A percentile compares a stretch with the other conserved stretches of the same genome.
Evolutionary conservation across 2,888 invertebrate species (phyloP).

Genomic region (Chymomyza caudatula): DNA sequence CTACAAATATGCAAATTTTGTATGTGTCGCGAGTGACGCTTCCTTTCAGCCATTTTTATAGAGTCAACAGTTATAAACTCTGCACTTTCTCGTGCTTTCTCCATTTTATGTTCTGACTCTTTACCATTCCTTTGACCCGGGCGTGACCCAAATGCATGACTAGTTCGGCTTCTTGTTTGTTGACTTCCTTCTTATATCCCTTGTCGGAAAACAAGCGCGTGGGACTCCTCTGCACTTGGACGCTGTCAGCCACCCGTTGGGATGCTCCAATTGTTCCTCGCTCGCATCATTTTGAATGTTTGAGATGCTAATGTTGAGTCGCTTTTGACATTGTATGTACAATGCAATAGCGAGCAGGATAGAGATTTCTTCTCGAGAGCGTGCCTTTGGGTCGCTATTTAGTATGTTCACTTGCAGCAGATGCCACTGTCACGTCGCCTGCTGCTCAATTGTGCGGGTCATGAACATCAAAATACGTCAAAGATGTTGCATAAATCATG

Average conservation of each 20-base stretch:
- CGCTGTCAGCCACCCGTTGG: too few species aligned
- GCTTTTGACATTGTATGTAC: slow-evolving; percentile 1
- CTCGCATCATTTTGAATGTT: neutral
- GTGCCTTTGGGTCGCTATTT: neutral
- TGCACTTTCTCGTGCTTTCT: neutral
- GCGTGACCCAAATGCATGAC: slow-evolving; percentile 8
- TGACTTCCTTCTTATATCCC: neutral
- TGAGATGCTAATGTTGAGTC: slow-evolving; percentile 14
- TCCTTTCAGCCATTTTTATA: neutral
- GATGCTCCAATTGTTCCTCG: neutral
- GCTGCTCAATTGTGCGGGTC: slow-evolving; percentile 1
- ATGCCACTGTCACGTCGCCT: neutral
- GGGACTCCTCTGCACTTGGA: neutral
- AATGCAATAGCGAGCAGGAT: neutral
- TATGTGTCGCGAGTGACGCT: neutral
- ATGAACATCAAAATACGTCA: neutral
- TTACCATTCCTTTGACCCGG: neutral
- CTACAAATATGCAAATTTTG: neutral
- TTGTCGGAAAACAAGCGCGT: neutral
- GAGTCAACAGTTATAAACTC: neutral
- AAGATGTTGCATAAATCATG: slow-evolving; percentile 11
- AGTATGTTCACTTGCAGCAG: neutral
- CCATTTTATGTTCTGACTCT: neutral
- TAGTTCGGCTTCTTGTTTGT: neutral
- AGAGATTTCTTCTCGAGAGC: neutral